These are phyloP conservation scores for Rhopalosiphum padi DNA, from an alignment of 1,140 invertebrate genomes.

Conservation along the genomic window DNA sequence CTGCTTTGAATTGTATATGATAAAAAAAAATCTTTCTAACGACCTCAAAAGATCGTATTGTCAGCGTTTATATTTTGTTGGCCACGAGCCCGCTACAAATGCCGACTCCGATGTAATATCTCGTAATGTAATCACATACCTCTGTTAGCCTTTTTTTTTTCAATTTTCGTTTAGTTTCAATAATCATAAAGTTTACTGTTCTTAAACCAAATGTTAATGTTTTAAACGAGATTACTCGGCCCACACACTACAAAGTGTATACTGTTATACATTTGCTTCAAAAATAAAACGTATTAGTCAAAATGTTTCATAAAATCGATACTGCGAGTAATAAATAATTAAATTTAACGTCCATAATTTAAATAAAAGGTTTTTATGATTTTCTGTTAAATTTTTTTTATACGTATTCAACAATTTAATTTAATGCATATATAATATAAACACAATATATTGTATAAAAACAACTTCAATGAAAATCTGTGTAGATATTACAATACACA, in stretches of 20 bases:
- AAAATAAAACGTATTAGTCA: not conserved
- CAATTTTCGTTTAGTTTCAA: conserved; percentile 15
- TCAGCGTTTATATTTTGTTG: conserved; percentile 48
- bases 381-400: not conserved
- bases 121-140: conserved; percentile 32
- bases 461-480: not conserved
- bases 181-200: not conserved
- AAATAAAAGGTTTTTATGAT: not conserved
- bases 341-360: not conserved
- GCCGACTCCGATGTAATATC: not conserved
- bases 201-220: not conserved
- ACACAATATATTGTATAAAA: not conserved
- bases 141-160: not conserved
- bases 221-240: not conserved
- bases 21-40: conserved; percentile 27
- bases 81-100: conserved; percentile 16
- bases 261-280: not conserved
- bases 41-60: conserved; percentile 27
- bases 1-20: conserved; percentile 36
- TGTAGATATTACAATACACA: not conserved
- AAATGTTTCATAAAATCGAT: not conserved
- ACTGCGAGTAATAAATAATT: not conserved
- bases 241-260: not conserved
- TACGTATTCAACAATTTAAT: not conserved
- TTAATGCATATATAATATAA: not conserved